A percentile compares a stretch with the other conserved stretches of the same genome.
phyloP scores from a whole-genome alignment of 1,140 invertebrate genomes.

The Drosophila gunungcola region DNA sequence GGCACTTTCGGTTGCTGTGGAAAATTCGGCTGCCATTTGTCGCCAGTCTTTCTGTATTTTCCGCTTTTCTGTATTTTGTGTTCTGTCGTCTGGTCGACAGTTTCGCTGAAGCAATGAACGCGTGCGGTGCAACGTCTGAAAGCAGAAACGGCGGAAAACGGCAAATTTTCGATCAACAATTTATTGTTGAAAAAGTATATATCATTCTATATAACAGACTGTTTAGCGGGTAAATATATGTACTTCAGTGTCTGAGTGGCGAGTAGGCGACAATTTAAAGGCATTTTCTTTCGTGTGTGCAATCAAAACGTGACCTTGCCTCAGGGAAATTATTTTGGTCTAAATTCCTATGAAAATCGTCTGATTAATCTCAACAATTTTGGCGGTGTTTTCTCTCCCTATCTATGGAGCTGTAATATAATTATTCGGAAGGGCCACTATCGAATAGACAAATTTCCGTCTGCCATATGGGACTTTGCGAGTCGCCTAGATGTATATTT shows the following conservation, averaged over 20 bases:
- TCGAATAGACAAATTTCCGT: conserved; percentile 39
- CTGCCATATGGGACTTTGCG: conserved; percentile 54
- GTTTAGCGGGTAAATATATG: conserved; percentile 32
- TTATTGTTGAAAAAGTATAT: conserved; percentile 60
- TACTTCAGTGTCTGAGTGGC: conserved; percentile 27
- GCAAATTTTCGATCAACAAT: conserved; percentile 65
- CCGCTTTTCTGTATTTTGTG: conserved; percentile 41
- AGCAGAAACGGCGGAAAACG: conserved; percentile 54
- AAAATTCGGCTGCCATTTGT: conserved; percentile 67
- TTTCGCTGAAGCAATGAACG: conserved; percentile 78
- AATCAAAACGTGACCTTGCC: conserved; percentile 51
- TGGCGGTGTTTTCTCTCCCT: conserved; percentile 1
- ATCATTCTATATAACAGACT: conserved; percentile 33
- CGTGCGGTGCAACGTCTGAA: conserved; percentile 68
- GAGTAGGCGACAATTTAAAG: conserved; percentile 19
- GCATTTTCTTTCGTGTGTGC: conserved; percentile 34
- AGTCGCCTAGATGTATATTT: conserved; percentile 61
- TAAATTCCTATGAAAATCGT: conserved; percentile 27
- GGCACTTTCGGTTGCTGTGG: conserved; percentile 32
- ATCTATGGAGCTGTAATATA: conserved; percentile 21
- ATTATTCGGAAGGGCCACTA: conserved; percentile 6
- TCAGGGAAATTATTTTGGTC: conserved; percentile 18
- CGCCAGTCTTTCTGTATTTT: conserved; percentile 37
- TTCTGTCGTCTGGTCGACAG: conserved; percentile 56
- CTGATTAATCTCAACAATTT: conserved; percentile 34